Evolutionary conservation across 2,888 invertebrate species (phyloP).

Genomic region (Deroplatys truncata): DNA sequence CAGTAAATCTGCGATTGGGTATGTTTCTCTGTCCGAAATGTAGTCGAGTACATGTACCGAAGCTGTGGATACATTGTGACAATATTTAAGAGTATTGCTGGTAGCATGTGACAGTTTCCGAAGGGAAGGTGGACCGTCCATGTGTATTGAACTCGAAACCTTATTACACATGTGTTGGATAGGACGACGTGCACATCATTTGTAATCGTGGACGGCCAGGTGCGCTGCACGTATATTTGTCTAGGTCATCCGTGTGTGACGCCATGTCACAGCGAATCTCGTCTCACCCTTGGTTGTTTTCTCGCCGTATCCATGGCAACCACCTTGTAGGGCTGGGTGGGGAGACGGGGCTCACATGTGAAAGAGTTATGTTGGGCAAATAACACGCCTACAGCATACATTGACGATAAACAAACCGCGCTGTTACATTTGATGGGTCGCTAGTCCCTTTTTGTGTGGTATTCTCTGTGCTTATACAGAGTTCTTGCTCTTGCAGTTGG

Average conservation of each 20-base stretch:
- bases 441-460: too few species aligned
- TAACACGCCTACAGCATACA: neutral
- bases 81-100: neutral
- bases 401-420: neutral
- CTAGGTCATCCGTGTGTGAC: neutral
- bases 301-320: neutral
- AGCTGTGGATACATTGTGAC: too few species aligned
- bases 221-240: neutral
- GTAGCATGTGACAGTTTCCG: neutral
- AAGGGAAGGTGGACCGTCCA: neutral
- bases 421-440: too few species aligned
- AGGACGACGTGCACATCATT: neutral
- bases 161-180: neutral
- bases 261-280: neutral
- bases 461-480: too few species aligned
- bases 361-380: neutral
- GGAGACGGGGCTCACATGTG: neutral
- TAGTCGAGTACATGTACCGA: too few species aligned
- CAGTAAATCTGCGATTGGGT: too few species aligned
- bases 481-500: too few species aligned
- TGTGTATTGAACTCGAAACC: neutral
- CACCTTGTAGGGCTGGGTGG: neutral
- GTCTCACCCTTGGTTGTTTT: neutral
- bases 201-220: neutral
- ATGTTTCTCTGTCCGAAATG: too few species aligned